These are phyloP conservation scores for Malurus splendens DNA, from an alignment of 2,797 vertebrate species.

Conservation along the genomic window DNA sequence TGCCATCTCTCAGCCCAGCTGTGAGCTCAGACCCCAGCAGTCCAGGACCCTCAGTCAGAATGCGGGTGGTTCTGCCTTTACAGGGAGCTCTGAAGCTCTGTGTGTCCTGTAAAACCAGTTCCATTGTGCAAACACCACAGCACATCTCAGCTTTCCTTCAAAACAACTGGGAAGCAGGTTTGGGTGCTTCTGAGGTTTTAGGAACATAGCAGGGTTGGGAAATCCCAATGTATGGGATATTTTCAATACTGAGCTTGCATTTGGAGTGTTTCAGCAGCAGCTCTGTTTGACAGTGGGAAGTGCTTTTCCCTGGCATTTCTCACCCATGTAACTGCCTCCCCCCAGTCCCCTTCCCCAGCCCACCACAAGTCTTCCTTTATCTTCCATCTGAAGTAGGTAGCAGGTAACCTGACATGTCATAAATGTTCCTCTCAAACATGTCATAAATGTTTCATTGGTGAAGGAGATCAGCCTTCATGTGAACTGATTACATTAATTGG, in stretches of 20 bases:
- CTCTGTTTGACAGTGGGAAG: background rate
- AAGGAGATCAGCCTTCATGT: background rate
- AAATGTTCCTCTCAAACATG: background rate
- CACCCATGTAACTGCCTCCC: fast-evolving
- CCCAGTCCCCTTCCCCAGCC: background rate
- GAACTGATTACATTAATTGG: background rate
- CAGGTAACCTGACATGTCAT: background rate
- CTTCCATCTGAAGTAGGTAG: background rate
- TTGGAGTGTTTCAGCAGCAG: background rate
- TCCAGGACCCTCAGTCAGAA: background rate
- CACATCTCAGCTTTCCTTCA: background rate
- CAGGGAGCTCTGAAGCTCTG: background rate
- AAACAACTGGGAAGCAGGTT: background rate
- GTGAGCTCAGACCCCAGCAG: background rate
- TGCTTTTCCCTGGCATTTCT: fast-evolving
- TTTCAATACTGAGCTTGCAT: background rate
- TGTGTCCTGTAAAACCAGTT: background rate
- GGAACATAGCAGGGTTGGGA: background rate
- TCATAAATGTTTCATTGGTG: background rate
- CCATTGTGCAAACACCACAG: background rate
- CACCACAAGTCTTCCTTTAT: background rate
- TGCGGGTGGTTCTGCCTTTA: background rate
- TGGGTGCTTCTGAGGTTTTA: background rate
- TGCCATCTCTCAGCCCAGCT: background rate
- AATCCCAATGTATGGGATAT: fast-evolving